Evolutionary conservation across 1,140 invertebrate genomes (phyloP), one percentile per base, ranked within the genome.

Genomic region (Schlechtendalia chinensis): DNA sequence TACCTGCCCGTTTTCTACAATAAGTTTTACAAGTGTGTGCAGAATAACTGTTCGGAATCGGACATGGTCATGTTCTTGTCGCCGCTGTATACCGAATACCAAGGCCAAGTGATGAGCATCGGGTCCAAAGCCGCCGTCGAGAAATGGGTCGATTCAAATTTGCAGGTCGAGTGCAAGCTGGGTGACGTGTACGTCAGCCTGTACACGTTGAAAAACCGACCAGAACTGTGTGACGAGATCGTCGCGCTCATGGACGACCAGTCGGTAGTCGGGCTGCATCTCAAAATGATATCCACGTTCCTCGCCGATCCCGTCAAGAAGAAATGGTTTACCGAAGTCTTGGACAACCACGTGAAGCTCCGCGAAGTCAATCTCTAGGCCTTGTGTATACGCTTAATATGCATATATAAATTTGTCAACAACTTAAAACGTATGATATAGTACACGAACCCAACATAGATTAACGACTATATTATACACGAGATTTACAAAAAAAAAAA

Each of bases 1-100:
- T 79, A 79, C n/a, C 39, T 79, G 6, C 75, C 75, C 0, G 56
- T 47, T 47, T 79, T 79, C 10, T 79, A 79, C 75, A 63, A 59
- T 19, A 79, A 50, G 24, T 79, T 79, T 4, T 59, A 79, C n/a
- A 79, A 63, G 22, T 79, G 75, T n/a, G 4, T 47, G 14, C 16
- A 45, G 0, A 79, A 61, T 39, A 50, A 50, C 12, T 79, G 75
- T 79, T 79, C 75, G 17, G 75, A 79, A 19, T 27, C 58, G 10
- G 75, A 63, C 14, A 45, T 22, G 16, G 56, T 10, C 0, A 17
- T 50, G 39, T 63, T 61, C 1, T 47, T 79, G 22, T 79, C 75
- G 8, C 75, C 75, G 10, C 6, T 27, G 14, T 79, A 47, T 5
- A 59, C 75, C n/a, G 75, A 79, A 29, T 47, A 79, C 24, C 54